A percentile compares a stretch with the other conserved stretches of the same genome.
Evolutionary conservation across 2,888 invertebrate species (phyloP).

Genomic region (Euzetes globulus): DNA sequence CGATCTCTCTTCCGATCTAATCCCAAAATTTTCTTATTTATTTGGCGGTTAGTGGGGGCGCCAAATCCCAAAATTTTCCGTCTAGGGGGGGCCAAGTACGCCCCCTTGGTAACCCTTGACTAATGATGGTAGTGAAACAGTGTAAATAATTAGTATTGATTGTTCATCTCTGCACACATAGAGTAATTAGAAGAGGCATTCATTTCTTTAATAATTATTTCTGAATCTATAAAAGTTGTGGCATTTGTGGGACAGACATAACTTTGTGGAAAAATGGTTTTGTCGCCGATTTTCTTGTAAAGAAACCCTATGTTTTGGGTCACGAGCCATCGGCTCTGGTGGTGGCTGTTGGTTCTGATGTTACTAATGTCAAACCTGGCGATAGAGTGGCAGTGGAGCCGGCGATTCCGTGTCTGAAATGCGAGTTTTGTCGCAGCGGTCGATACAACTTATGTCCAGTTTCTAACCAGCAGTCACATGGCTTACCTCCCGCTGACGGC

Average conservation of each 20-base stretch:
- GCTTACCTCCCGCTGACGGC: constrained; percentile 73
- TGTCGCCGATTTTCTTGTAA: constrained; percentile 31
- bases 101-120: no score
- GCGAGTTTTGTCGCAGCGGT: constrained; percentile 37
- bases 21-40: no score
- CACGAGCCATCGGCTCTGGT: constrained; percentile 35
- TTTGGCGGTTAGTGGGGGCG: no score
- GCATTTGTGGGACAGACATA: constrained; percentile 37
- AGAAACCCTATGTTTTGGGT: constrained; percentile 35
- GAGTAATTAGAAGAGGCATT: no score
- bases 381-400: constrained; percentile 40
- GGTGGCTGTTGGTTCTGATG: constrained; percentile 35
- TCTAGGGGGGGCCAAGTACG: no score
- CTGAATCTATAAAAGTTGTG: constrained; percentile 12
- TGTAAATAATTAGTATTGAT: no score
- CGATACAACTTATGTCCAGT: constrained; percentile 37
- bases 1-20: no score
- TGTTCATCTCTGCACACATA: no score
- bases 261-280: constrained; percentile 33
- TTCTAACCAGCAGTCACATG: constrained; percentile 28
- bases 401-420: constrained; percentile 37
- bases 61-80: no score
- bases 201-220: no score
- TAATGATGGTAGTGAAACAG: no score
- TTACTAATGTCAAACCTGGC: constrained; percentile 34